Percentiles rank a stretch among this genome's conserved stretches.
These are phyloP conservation scores for Siderastrea siderea DNA, from an alignment of 92 coral and sea anemone genomes.

Conservation along the genomic window DNA sequence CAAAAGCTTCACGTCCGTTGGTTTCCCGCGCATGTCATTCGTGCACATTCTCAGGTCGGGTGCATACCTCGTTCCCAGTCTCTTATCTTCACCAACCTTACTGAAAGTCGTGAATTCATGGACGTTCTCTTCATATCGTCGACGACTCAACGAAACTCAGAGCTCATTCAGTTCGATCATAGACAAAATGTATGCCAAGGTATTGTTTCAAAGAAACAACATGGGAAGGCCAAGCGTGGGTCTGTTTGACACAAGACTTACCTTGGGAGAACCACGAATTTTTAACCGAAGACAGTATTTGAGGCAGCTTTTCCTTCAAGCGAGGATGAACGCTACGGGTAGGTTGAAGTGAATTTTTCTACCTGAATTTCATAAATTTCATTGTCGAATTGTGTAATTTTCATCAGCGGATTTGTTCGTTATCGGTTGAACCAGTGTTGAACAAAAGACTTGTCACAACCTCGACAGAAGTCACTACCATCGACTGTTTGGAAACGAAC, in stretches of 20 bases:
- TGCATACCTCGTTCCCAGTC: conserved; percentile 17
- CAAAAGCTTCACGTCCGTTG: background rate
- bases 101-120: conserved; percentile 37
- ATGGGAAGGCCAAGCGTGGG: background rate
- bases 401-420: background rate
- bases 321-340: conserved; percentile 1
- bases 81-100: background rate
- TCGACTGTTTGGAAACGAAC: too few species aligned
- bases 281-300: background rate
- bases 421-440: too few species aligned
- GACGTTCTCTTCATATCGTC: background rate
- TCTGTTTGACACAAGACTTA: background rate
- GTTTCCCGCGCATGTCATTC: background rate
- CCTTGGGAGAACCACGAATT: background rate
- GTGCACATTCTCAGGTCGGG: conserved; percentile 13
- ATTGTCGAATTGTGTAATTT: too few species aligned
- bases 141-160: background rate
- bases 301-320: conserved; percentile 1
- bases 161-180: conserved; percentile 7
- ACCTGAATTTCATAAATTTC: background rate
- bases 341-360: background rate
- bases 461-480: too few species aligned
- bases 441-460: too few species aligned
- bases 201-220: conserved; percentile 27
- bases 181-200: conserved; percentile 26